Base-by-base conservation (phyloP, 2,888 invertebrate species). In the Molanna angustata region DNA sequence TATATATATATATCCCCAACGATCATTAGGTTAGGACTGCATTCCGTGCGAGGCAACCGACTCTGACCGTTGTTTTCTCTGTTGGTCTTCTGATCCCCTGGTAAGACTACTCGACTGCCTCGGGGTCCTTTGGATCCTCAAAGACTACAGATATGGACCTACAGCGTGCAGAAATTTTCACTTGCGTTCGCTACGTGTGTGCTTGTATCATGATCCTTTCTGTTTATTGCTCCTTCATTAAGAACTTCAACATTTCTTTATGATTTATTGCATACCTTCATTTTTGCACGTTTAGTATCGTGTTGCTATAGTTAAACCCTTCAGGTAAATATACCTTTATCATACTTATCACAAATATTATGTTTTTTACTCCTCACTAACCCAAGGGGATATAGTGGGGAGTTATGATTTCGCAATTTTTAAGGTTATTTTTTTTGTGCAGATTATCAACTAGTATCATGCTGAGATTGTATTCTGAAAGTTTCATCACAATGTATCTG, bases 1-100 rank as follows among this genome's bases (percentile, higher is more conserved):
- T 31, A 44, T 44, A n/a, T n/a, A n/a, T n/a, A n/a, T n/a, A n/a
- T n/a, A n/a, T n/a, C n/a, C 33, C 17, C 19, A 32, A 13, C 16
- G 13, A 19, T 17, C 20, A 16, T 27, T 32, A 27, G 11, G 32
- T 17, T 44, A 32, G 32, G 32, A 32, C 44, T 14, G 44, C 44
- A 44, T 44, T 44, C 44, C 44, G 16, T 6, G n/a, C 4, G 20
- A n/a, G 27, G 4, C 27, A 11, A 11, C 6, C 27, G 27, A 11
- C 27, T 27, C 11, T 4, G n/a, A n/a, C n/a, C n/a, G n/a, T n/a
- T n/a, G n/a, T 27, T 27, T 27, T 11, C 27, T 27, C 27, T 27
- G 6, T 7, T 27, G 11, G 4, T 27, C 27, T 11, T 27, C 27
- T 27, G 27, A 11, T 27, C 27, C 11, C 27, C 27, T 27, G 27